Conservation (phyloP, 1,140 invertebrate genomes). For the Drosophila sturtevanti region DNA sequence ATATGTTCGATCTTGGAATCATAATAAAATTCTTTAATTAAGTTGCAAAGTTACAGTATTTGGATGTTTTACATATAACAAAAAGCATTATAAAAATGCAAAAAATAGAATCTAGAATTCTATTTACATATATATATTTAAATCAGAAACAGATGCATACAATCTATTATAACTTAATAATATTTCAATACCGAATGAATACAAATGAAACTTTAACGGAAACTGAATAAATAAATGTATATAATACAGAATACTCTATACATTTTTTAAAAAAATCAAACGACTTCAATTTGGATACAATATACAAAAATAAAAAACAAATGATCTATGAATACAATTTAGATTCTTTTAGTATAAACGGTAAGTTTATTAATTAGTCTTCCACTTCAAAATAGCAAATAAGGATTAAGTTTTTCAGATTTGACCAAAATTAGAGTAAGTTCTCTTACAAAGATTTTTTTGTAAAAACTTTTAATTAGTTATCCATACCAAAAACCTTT, state of each 20-base stretch:
- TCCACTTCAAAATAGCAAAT: too few relatives aligned
- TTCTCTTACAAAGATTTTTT: too few relatives aligned
- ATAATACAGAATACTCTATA: constrained; percentile 49
- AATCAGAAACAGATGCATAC: neutral
- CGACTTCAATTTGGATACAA: neutral
- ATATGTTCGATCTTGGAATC: constrained; percentile 19
- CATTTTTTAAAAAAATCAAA: neutral
- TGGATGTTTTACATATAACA: constrained; percentile 43
- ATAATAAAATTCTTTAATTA: constrained; percentile 29
- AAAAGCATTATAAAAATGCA: constrained; percentile 65
- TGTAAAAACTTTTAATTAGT: too few relatives aligned
- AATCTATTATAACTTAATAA: constrained; percentile 1
- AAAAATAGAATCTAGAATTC: constrained; percentile 38
- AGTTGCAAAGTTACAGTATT: constrained; percentile 60
- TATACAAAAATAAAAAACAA: too few relatives aligned
- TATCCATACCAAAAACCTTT: too few relatives aligned
- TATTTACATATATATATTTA: constrained; percentile 25
- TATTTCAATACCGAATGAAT: constrained; percentile 5
- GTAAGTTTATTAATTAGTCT: too few relatives aligned
- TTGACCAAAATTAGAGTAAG: too few relatives aligned
- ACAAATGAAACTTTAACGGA: constrained; percentile 47
- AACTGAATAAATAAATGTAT: constrained; percentile 67
- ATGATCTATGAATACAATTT: neutral
- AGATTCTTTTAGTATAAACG: too few relatives aligned
- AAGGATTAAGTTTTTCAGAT: too few relatives aligned